phyloP scores from a whole-genome alignment of 2,113 vertebrate species.

The Python bivittatus region DNA sequence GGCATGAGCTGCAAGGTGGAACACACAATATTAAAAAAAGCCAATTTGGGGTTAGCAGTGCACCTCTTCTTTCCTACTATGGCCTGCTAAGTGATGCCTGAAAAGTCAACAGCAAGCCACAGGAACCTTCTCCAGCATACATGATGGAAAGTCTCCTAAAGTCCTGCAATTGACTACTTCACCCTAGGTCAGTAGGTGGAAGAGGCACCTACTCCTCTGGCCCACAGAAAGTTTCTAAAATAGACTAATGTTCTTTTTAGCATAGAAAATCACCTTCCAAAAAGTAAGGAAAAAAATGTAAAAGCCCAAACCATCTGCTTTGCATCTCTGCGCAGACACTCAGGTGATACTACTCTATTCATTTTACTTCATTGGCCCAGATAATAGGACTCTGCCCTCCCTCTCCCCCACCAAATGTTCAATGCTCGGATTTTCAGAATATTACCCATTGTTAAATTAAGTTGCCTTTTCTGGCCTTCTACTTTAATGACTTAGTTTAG shows the following conservation, averaged over 20 bases:
- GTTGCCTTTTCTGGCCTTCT: no score
- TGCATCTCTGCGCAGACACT: not conserved
- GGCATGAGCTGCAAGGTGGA: not conserved
- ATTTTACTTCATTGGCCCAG: no score
- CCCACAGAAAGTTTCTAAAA: not conserved
- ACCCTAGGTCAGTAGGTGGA: not conserved
- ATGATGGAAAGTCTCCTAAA: no score
- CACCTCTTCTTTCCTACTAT: no score
- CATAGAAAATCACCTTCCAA: not conserved
- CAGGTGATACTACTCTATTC: not conserved
- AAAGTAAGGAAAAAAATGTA: not conserved
- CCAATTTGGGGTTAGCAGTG: not conserved
- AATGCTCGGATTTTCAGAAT: no score
- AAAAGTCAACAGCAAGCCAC: not conserved
- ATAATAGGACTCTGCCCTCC: no score
- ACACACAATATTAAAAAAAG: not conserved
- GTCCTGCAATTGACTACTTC: not conserved
- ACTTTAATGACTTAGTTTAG: no score
- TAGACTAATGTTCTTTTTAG: no score
- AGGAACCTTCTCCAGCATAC: not conserved
- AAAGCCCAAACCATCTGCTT: not conserved
- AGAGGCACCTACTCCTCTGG: not conserved
- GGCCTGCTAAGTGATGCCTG: no score
- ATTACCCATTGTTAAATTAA: no score
- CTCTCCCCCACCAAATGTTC: no score